Percentiles rank a stretch among this genome's conserved stretches.
phyloP scores from a whole-genome alignment of 2,888 invertebrate species.

The Ptychoptera contaminata region DNA sequence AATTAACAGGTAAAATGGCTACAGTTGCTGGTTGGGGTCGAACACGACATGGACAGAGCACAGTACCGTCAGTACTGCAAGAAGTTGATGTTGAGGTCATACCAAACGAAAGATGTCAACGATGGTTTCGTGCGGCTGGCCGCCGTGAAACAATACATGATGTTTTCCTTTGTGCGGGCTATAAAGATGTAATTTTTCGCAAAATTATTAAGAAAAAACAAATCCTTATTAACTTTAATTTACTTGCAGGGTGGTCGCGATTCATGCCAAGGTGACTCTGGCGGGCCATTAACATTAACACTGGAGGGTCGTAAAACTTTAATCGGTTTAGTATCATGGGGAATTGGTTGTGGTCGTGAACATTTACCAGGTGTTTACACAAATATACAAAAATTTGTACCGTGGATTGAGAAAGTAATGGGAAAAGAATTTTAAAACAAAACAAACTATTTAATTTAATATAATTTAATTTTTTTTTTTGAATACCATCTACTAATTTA shows the following conservation, averaged over 20 bases:
- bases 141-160: slow-evolving; percentile 84
- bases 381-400: slow-evolving; percentile 82
- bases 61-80: slow-evolving; percentile 72
- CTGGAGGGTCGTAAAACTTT: slow-evolving; percentile 74
- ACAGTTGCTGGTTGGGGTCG: slow-evolving; percentile 90
- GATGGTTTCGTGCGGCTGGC: slow-evolving; percentile 85
- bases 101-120: slow-evolving; percentile 78
- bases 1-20: slow-evolving; percentile 72
- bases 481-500: too few relatives aligned
- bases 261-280: slow-evolving; percentile 65
- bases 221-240: slow-evolving; percentile 15
- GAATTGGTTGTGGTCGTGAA: slow-evolving; percentile 79
- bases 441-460: background rate
- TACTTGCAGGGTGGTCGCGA: slow-evolving; percentile 43
- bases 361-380: slow-evolving; percentile 85
- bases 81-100: slow-evolving; percentile 77
- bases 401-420: slow-evolving; percentile 79
- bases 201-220: background rate
- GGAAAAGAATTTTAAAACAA: slow-evolving; percentile 21
- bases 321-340: slow-evolving; percentile 79
- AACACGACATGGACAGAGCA: slow-evolving; percentile 73
- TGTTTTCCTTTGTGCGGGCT: slow-evolving; percentile 84
- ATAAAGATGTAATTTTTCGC: slow-evolving; percentile 43
- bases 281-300: slow-evolving; percentile 75
- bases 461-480: too few relatives aligned